Conservation (phyloP, 2,797 vertebrate species). For the Eupleurogrammus muticus region DNA sequence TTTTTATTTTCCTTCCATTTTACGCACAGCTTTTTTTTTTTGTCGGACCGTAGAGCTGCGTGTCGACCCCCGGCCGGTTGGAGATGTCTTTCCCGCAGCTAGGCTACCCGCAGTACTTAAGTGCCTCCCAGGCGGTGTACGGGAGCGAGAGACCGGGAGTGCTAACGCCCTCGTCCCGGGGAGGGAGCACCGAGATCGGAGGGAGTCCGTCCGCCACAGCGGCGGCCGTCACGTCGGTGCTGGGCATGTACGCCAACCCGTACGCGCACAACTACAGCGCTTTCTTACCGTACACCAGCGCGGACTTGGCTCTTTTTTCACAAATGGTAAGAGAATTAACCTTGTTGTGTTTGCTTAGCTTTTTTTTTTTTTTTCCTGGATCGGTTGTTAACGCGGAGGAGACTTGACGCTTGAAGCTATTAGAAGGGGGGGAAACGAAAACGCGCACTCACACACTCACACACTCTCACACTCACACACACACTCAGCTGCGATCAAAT, state of each 20-base stretch:
- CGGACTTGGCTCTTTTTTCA: conserved; percentile 95
- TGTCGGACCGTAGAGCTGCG: conserved; percentile 70
- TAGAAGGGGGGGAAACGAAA: not conserved
- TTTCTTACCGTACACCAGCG: conserved; percentile 94
- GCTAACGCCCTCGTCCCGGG: conserved; percentile 90
- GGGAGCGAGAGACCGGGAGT: conserved; percentile 92
- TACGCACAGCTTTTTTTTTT: conserved; percentile 67
- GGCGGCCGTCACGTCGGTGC: conserved; percentile 91
- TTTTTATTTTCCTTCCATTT: conserved; percentile 37
- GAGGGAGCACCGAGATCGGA: conserved; percentile 88
- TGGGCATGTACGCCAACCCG: conserved; percentile 96
- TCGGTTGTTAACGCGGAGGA: not conserved
- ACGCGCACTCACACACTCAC: too few relatives aligned
- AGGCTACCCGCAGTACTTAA: conserved; percentile 96
- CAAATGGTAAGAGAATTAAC: conserved; percentile 92
- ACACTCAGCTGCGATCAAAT: not conserved
- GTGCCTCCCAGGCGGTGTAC: conserved; percentile 93
- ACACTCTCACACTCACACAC: too few relatives aligned
- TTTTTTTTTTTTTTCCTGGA: not conserved
- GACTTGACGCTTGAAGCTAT: not conserved
- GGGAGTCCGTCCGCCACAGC: conserved; percentile 87
- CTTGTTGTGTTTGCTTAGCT: too few relatives aligned
- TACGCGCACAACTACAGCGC: conserved; percentile 97
- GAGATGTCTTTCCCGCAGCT: conserved; percentile 98
- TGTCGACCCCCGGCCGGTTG: conserved; percentile 66